A percentile compares a stretch with the other conserved stretches of the same genome.
Evolutionary conservation across 2,113 vertebrate species (phyloP).

Genomic region (Marmota flaviventris): DNA sequence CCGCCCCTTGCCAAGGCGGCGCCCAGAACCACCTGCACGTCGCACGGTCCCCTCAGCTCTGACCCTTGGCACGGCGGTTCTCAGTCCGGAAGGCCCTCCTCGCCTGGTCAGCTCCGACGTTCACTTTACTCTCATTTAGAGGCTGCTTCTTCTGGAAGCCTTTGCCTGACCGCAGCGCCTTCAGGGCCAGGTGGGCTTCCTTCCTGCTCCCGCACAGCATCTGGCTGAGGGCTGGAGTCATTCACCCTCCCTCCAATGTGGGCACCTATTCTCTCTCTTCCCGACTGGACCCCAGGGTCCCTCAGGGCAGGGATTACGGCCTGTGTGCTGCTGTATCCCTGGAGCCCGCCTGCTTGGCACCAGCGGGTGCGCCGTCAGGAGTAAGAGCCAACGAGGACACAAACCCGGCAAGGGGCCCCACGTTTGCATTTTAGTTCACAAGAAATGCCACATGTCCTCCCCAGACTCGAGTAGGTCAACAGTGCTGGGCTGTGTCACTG

Average conservation of each 20-base stretch:
- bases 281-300: background rate
- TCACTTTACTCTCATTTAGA: background rate
- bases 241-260: rapidly evolving
- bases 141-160: background rate
- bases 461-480: background rate
- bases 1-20: no score
- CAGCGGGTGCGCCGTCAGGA: background rate
- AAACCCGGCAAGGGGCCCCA: background rate
- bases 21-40: no score
- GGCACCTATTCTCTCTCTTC: background rate
- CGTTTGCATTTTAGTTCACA: background rate
- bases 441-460: background rate
- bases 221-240: rapidly evolving
- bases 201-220: background rate
- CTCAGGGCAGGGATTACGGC: background rate
- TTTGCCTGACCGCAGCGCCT: background rate
- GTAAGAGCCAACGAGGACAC: background rate
- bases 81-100: background rate
- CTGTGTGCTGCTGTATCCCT: background rate
- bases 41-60: no score
- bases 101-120: background rate
- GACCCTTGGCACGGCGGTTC: no score
- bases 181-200: background rate
- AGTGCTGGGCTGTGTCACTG: background rate
- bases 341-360: background rate